Base-by-base conservation (phyloP, 1,140 invertebrate species). In the Zophobas atratus region DNA sequence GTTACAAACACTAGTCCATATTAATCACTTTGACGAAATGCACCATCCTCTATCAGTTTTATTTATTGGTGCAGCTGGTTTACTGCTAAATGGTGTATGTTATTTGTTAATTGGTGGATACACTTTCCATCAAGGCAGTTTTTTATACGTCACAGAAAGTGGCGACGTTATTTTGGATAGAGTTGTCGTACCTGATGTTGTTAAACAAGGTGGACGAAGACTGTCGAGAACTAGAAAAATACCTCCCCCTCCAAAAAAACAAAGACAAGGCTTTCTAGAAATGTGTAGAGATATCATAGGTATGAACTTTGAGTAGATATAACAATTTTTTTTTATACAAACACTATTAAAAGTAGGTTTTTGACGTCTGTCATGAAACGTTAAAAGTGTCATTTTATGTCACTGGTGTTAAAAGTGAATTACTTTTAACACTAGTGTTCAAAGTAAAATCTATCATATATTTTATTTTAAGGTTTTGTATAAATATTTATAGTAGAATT, bases 31-130 rank as follows among this genome's bases (percentile, higher is more conserved):
- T 77, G 93, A 96, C 81, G 92, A 92, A 32, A 94, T 90, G 91
- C 92, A 92, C 82, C 88, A 92, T 78, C 87, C 89, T 0, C 76
- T 90, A 33, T 88, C 90, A 0, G 91, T 95, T 0, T 85, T 94
- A 78, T 87, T 88, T 74, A 87, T 94, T 53, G 94, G 93, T 49
- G 70, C 76, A n/a, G 85, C 88, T 1, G 92, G 93, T 1, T 87
- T 95, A 34, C 76, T 93, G 0, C 82, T 95, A 0, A 94, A 96
- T 84, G 88, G 89, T 0, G 86, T 95, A 34, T 94, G 92, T 63
- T 94, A 93, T 84, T 84, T 94, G 34, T 82, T 94, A 0, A 94
- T 96, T 72, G 94, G 94, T 48, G 94, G 94, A 87, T 95, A 93
- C 80, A 95, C 93, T 0, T 92, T 92, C 82, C 93, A 94, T 83